phyloP scores from a whole-genome alignment of 2,888 invertebrate species.

The Drosophila barbarae region DNA sequence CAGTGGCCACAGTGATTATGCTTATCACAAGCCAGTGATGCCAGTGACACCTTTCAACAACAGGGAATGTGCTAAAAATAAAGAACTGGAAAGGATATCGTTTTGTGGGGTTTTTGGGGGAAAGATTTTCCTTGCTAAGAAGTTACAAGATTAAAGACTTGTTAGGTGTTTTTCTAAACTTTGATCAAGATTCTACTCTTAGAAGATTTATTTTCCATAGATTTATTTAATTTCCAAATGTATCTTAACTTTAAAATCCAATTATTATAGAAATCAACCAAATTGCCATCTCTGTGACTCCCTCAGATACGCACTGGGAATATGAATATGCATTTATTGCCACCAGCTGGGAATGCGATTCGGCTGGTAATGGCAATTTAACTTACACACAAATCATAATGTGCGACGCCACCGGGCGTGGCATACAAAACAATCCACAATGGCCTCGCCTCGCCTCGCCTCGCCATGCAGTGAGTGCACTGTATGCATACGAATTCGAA shows the following conservation, averaged over 20 bases:
- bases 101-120: neutral
- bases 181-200: neutral
- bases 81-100: neutral
- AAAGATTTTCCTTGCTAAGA: neutral
- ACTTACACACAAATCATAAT: constrained; percentile 69
- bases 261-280: neutral
- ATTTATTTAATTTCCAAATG: neutral
- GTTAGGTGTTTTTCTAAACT: neutral
- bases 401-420: constrained; percentile 39
- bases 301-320: constrained; percentile 1
- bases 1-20: constrained; percentile 36
- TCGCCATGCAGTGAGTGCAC: constrained; percentile 3
- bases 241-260: neutral
- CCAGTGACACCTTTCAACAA: constrained; percentile 3
- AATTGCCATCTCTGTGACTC: constrained; percentile 3
- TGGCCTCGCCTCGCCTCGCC: constrained; percentile 1
- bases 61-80: neutral
- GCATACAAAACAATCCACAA: constrained; percentile 16
- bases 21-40: constrained; percentile 23
- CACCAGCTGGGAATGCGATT: constrained; percentile 51
- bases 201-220: neutral
- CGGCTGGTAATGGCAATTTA: constrained; percentile 70
- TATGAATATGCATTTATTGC: constrained; percentile 32
- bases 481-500: constrained; percentile 20
- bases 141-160: neutral